A percentile compares a stretch with the other conserved stretches of the same genome.
phyloP scores from a whole-genome alignment of 2,797 vertebrate genomes.

The Huso huso region DNA sequence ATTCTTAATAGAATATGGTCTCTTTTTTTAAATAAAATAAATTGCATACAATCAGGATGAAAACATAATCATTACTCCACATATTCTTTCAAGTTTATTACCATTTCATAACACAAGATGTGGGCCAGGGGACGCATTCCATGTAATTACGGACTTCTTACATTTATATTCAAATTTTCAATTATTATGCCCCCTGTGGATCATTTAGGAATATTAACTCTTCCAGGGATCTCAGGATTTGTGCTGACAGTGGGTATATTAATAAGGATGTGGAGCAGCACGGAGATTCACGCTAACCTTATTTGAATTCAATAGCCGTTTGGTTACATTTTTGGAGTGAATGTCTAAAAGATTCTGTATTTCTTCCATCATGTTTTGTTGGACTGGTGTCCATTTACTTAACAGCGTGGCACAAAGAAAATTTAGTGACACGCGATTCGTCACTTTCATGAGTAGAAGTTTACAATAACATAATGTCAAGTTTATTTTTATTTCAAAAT shows the following conservation, averaged over 20 bases:
- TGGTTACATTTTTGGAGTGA: neutral
- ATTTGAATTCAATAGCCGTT: neutral
- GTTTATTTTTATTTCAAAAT: too few relatives aligned
- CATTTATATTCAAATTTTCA: slow-evolving; percentile 1
- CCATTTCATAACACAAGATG: neutral
- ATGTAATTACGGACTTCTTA: neutral
- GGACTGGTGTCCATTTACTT: too few relatives aligned
- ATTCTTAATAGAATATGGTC: too few relatives aligned
- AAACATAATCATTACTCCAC: neutral
- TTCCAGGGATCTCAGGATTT: neutral
- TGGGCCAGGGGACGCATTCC: neutral
- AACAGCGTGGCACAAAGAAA: too few relatives aligned
- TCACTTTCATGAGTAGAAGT: too few relatives aligned
- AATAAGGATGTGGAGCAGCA: neutral
- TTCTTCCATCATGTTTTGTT: too few relatives aligned
- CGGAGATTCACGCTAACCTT: neutral
- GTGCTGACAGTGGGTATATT: neutral
- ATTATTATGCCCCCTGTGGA: neutral
- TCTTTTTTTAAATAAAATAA: too few relatives aligned
- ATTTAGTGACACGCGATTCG: too few relatives aligned
- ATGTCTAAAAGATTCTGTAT: too few relatives aligned
- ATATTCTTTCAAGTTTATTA: neutral
- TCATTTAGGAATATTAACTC: slow-evolving; percentile 2
- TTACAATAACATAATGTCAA: too few relatives aligned
- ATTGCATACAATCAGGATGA: too few relatives aligned